Conservation (phyloP, 2,888 invertebrate species). For the Meteorus colon region DNA sequence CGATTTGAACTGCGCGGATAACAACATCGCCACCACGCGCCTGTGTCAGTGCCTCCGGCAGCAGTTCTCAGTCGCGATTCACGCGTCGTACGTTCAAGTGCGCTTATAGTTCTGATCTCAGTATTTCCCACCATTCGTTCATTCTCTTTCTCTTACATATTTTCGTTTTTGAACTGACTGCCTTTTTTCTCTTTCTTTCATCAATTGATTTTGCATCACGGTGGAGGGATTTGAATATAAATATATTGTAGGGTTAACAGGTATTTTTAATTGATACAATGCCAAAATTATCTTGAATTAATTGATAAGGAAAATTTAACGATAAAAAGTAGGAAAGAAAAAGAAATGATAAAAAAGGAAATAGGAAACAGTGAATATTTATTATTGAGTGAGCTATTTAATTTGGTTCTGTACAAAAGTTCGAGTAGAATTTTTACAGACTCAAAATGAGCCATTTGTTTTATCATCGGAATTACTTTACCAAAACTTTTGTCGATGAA, state of each 20-base stretch:
- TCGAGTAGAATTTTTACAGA: not conserved
- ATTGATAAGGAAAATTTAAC: not conserved
- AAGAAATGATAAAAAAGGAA: not conserved
- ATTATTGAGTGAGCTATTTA: not conserved
- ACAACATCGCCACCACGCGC: constrained; percentile 19
- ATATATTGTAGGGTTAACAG: not conserved
- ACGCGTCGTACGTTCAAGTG: constrained; percentile 38
- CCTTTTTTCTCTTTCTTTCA: not conserved
- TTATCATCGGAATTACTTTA: too few species aligned
- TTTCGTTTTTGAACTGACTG: not conserved
- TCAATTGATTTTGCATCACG: too few species aligned
- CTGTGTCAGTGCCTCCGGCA: constrained; percentile 17
- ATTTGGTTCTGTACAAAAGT: not conserved
- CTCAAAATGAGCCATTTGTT: too few species aligned
- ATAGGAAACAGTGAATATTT: not conserved
- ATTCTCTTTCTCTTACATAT: not conserved
- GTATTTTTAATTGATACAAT: not conserved
- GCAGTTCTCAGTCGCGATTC: constrained; percentile 38
- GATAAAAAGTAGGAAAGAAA: not conserved
- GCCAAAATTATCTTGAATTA: not conserved
- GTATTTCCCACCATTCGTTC: not conserved
- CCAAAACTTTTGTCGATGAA: not conserved
- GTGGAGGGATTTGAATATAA: not conserved
- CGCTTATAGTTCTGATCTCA: not conserved
- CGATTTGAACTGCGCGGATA: constrained; percentile 14